Conservation (phyloP, 2,888 invertebrate species). For the Nasonia oneida region DNA sequence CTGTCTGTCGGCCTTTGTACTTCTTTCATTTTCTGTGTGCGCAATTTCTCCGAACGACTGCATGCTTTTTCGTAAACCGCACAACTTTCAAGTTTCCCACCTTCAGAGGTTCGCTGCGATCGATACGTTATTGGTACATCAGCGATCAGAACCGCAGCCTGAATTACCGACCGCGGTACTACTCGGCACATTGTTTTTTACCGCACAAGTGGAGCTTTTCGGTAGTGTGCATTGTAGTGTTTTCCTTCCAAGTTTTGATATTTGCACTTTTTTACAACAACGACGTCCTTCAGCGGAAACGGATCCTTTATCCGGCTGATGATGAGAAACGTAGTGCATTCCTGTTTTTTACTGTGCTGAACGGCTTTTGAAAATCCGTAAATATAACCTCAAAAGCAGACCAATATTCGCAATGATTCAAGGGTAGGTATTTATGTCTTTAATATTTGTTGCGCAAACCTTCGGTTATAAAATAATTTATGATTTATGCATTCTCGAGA, state of each 20-base stretch:
- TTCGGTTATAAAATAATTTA: background rate
- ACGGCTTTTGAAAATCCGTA: constrained; percentile 5
- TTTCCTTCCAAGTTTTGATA: background rate
- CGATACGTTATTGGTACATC: background rate
- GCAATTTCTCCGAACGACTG: background rate
- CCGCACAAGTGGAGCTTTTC: too few relatives aligned
- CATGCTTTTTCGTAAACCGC: too few relatives aligned
- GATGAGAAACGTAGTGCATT: constrained; percentile 21
- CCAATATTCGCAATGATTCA: constrained; percentile 51
- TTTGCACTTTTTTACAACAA: constrained; percentile 1
- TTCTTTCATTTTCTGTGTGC: background rate
- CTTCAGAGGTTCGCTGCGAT: background rate
- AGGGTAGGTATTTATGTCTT: constrained; percentile 46
- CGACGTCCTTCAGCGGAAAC: background rate
- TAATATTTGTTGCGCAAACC: background rate
- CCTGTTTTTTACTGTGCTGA: background rate
- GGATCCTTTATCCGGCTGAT: background rate
- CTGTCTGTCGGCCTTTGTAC: background rate
- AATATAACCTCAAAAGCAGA: constrained; percentile 52
- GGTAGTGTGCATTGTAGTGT: background rate
- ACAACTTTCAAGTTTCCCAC: constrained; percentile 6
- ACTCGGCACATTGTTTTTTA: background rate
- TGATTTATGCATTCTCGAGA: background rate
- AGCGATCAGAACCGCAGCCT: background rate
- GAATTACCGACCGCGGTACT: constrained; percentile 6